Percentiles rank a stretch among this genome's conserved stretches.
Conservation (phyloP, 2,113 vertebrate genomes). For the Lutjanus erythropterus region DNA sequence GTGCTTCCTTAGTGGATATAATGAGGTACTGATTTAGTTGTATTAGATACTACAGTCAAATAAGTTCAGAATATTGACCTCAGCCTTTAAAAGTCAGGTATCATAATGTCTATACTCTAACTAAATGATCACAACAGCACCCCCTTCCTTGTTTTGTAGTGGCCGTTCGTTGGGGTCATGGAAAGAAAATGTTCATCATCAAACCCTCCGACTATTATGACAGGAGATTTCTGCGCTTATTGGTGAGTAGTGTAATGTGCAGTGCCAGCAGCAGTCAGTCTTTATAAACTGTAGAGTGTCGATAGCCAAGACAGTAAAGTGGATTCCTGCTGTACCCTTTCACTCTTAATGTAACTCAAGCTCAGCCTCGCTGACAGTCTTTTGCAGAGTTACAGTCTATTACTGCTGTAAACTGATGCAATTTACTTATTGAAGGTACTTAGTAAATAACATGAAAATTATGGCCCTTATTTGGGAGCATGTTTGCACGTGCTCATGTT, state of each 20-base stretch:
- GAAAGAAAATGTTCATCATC: constrained; percentile 91
- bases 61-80: background rate
- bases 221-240: constrained; percentile 86
- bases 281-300: background rate
- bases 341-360: no score
- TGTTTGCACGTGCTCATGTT: background rate
- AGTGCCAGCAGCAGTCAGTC: no score
- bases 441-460: background rate
- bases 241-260: constrained; percentile 87
- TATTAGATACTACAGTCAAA: background rate
- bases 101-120: no score
- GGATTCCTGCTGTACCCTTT: background rate
- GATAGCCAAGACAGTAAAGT: background rate
- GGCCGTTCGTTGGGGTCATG: constrained; percentile 89
- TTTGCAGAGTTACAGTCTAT: no score
- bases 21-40: background rate
- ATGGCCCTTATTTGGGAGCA: background rate
- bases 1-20: no score
- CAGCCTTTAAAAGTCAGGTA: background rate
- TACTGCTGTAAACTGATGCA: background rate
- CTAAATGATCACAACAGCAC: background rate
- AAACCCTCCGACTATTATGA: constrained; percentile 90
- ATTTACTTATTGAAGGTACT: background rate
- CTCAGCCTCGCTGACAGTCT: no score
- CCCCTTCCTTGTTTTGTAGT: constrained; percentile 80